Percentiles rank a stretch among this genome's conserved stretches.
Evolutionary conservation across 2,797 vertebrate species (phyloP).

Genomic region (Iguana delicatissima): DNA sequence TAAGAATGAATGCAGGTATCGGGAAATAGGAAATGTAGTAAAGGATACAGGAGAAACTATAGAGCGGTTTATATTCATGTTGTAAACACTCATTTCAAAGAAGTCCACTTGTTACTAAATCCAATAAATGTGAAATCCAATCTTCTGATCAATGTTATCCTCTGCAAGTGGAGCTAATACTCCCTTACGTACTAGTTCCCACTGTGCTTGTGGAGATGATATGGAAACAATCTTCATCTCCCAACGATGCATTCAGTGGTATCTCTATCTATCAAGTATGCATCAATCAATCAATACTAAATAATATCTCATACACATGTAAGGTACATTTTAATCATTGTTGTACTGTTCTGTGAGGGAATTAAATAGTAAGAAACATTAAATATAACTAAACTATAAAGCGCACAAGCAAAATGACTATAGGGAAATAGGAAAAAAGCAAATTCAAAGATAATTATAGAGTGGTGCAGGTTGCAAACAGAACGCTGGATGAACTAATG

Average conservation of each 20-base stretch:
- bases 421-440: background rate
- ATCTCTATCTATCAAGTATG: background rate
- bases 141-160: background rate
- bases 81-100: background rate
- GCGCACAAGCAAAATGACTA: background rate
- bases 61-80: background rate
- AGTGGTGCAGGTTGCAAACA: background rate
- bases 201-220: background rate
- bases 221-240: background rate
- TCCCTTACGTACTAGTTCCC: background rate
- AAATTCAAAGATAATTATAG: background rate
- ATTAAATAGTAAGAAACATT: background rate
- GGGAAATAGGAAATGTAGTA: background rate
- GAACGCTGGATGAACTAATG: background rate
- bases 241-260: too few relatives aligned
- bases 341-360: background rate
- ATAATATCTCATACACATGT: background rate
- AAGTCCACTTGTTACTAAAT: background rate
- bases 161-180: background rate
- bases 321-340: background rate
- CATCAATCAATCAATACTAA: background rate
- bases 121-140: background rate
- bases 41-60: background rate
- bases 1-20: background rate
- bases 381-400: background rate